These are phyloP conservation scores for Nesometra sesokonis DNA, from an alignment of 35 echinoderm and acorn worm species.

Conservation along the genomic window DNA sequence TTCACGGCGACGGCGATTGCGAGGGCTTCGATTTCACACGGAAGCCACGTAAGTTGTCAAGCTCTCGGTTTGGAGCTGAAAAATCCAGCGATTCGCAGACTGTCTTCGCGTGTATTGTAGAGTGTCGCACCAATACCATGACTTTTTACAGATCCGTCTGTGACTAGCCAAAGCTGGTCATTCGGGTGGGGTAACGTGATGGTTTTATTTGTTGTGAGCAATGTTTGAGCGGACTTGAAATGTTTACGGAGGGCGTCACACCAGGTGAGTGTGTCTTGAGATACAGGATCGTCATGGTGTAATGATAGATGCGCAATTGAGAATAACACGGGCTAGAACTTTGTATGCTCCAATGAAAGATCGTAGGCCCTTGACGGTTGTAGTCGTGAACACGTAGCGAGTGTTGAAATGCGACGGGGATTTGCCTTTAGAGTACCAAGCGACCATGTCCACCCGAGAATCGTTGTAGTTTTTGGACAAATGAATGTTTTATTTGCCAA, in stretches of 20 bases:
- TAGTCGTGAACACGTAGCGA: slow-evolving; percentile 13
- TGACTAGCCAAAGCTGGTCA: background rate
- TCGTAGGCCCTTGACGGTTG: background rate
- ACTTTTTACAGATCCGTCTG: background rate
- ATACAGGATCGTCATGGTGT: background rate
- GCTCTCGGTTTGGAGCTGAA: slow-evolving; percentile 24
- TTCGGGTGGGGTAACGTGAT: background rate
- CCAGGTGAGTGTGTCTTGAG: background rate
- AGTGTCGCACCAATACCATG: background rate
- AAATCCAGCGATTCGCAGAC: slow-evolving; percentile 10
- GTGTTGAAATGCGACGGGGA: slow-evolving; percentile 15
- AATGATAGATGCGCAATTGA: background rate
- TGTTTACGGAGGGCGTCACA: background rate
- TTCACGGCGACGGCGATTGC: background rate
- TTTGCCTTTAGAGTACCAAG: background rate
- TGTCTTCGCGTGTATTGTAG: slow-evolving; percentile 3
- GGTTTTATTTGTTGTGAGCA: background rate
- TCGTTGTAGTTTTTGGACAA: background rate
- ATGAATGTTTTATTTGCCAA: no score
- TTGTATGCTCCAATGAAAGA: slow-evolving; percentile 32
- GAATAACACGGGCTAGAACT: background rate
- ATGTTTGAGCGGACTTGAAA: background rate
- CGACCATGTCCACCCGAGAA: background rate
- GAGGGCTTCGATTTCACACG: background rate
- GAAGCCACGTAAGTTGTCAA: background rate